Evolutionary conservation across 2,113 vertebrate genomes (phyloP), one percentile per base, ranked within the genome.

Genomic region (Puffinus mauretanicus): DNA sequence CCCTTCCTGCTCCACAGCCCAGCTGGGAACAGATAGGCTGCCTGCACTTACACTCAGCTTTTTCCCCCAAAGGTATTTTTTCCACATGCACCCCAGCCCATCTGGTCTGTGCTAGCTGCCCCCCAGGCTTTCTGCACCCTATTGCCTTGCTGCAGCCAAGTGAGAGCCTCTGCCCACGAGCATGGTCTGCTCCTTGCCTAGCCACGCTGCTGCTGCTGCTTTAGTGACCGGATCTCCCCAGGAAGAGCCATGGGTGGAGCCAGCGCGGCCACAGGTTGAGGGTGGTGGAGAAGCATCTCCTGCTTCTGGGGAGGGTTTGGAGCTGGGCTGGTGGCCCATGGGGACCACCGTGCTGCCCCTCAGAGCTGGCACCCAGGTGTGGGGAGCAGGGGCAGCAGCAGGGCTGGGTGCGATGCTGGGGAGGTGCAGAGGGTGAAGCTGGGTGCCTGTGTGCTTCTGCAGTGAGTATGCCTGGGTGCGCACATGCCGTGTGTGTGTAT

Each of bases 211-310:
- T 54, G 44, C 24, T 36, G 7, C 24, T 36, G 7, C 52, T 67
- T 27, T 2, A 42, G 51, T 16, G 60, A 36, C 55, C 6, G 0
- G 1, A 30, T n/a, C 40, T 65, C 18, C 14, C 2, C 17, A 10
- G 17, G 27, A 46, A n/a, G 6, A 3, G 3, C 71, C 1, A 1
- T 15, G 67, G 38, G 52, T 32, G 32, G 22, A 82, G 64, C 7
- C 16, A 1, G 13, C 0, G 26, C 0, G 2, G 17, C 27, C 5
- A 0, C 0, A 15, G 44, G 13, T 9, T n/a, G 30, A 7, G 10
- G 7, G 2, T 1, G 18, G 24, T 15, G 27, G 79, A 2, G 2
- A 24, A 72, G 26, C 32, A 26, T 38, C 61, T 38, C 40, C 75
- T 61, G 12, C 55, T 49, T 14, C 40, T 40, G 27, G 7, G 36